Evolutionary conservation across 2,113 vertebrate genomes (phyloP).

Genomic region (Coturnix japonica): DNA sequence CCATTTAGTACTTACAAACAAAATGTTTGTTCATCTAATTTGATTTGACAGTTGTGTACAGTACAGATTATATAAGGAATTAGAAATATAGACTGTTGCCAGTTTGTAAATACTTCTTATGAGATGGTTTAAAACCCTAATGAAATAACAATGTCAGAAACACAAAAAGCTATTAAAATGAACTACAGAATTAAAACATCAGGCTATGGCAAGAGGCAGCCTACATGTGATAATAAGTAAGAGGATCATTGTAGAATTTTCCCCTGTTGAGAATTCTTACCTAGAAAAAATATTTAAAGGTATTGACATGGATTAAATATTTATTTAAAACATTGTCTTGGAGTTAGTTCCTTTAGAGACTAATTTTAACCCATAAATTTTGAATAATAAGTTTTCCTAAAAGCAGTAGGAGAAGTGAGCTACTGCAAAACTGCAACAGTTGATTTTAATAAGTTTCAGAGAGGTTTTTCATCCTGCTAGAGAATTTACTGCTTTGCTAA

Average conservation of each 20-base stretch:
- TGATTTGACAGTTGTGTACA: neutral
- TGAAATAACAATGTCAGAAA: neutral
- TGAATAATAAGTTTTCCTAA: neutral
- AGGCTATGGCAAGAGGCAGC: neutral
- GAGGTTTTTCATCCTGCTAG: neutral
- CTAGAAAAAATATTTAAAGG: neutral
- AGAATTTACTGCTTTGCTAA: neutral
- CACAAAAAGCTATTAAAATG: neutral
- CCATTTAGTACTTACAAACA: neutral
- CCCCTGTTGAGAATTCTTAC: neutral
- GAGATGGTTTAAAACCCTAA: neutral
- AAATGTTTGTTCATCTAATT: constrained; percentile 4
- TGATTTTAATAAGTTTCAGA: neutral
- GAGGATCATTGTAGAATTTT: neutral
- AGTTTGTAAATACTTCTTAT: neutral
- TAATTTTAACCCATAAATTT: no score
- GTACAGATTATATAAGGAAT: neutral
- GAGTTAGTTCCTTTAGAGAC: neutral
- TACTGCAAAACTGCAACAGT: neutral
- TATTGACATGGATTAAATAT: neutral
- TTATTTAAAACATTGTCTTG: neutral
- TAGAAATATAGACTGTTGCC: neutral
- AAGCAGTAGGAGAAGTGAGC: neutral
- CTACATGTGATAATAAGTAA: neutral
- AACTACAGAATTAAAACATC: neutral